Conservation (phyloP, 2,888 invertebrate genomes). For the Athripsodes cinereus region DNA sequence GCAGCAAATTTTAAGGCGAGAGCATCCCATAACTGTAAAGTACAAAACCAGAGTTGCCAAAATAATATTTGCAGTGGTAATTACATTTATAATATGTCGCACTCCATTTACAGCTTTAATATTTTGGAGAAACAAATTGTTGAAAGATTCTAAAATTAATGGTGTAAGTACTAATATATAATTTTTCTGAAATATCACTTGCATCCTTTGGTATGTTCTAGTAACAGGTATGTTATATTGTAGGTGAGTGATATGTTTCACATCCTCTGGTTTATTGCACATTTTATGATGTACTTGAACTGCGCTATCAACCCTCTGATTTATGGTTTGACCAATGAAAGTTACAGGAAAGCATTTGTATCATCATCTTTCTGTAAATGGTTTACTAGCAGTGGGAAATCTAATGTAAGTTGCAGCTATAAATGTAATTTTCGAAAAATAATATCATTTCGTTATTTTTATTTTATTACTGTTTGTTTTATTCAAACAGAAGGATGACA, state of each 20-base stretch:
- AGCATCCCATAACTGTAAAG: slow-evolving; percentile 55
- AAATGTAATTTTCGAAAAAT: not conserved
- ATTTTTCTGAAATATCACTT: not conserved
- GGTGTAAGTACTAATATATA: slow-evolving; percentile 40
- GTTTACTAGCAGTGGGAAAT: slow-evolving; percentile 31
- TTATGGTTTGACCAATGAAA: slow-evolving; percentile 68
- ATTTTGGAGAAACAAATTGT: slow-evolving; percentile 53
- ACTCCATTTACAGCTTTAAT: slow-evolving; percentile 68
- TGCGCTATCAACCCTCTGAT: slow-evolving; percentile 72
- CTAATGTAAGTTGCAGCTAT: not conserved
- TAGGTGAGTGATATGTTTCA: slow-evolving; percentile 54
- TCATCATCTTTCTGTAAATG: slow-evolving; percentile 46
- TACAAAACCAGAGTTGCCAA: slow-evolving; percentile 64
- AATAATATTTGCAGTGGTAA: slow-evolving; percentile 63
- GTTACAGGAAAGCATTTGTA: slow-evolving; percentile 62
- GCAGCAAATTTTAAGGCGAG: slow-evolving; percentile 53
- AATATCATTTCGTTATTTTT: too few species aligned
- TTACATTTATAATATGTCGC: slow-evolving; percentile 62
- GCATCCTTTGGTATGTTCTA: not conserved
- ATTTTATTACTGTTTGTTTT: too few species aligned
- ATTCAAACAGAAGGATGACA: not conserved
- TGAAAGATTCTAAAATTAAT: slow-evolving; percentile 41
- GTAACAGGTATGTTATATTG: slow-evolving; percentile 12
- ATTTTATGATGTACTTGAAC: slow-evolving; percentile 64
- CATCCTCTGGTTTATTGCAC: slow-evolving; percentile 61